These are phyloP conservation scores for Sthenelais limicola DNA, from an alignment of 2,888 invertebrate genomes.

Conservation along the genomic window DNA sequence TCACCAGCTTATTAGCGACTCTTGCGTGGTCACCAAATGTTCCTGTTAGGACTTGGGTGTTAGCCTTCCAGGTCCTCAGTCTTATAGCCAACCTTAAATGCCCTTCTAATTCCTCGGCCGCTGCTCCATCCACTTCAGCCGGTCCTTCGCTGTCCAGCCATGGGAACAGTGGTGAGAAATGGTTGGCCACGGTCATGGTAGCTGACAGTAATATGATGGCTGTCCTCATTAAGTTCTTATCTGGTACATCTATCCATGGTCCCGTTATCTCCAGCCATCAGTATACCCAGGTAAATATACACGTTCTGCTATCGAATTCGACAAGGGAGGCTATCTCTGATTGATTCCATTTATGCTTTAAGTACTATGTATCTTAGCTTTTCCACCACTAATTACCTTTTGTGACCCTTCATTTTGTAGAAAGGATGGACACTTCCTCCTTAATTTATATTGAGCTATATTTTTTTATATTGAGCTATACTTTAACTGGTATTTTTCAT, in stretches of 20 bases:
- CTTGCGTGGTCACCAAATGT: conserved; percentile 80
- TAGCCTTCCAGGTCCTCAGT: conserved; percentile 83
- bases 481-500: no score
- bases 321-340: no score
- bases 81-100: conserved; percentile 79
- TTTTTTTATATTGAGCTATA: no score
- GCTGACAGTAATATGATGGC: conserved; percentile 63
- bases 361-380: no score
- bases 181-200: conserved; percentile 65
- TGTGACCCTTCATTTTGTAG: no score
- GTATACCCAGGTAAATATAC: conserved; percentile 40
- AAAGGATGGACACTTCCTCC: no score
- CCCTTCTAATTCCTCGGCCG: conserved; percentile 29
- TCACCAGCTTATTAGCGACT: conserved; percentile 79
- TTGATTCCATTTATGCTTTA: no score
- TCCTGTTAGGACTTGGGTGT: conserved; percentile 84
- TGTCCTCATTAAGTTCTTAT: conserved; percentile 67
- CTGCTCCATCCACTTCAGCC: conserved; percentile 6
- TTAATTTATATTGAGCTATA: no score
- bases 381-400: no score
- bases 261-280: conserved; percentile 35
- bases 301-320: no score
- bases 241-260: conserved; percentile 55
- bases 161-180: conserved; percentile 43
- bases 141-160: conserved; percentile 5